These are phyloP conservation scores for Eulemur rufifrons DNA, from an alignment of 2,113 vertebrate genomes.

Conservation along the genomic window DNA sequence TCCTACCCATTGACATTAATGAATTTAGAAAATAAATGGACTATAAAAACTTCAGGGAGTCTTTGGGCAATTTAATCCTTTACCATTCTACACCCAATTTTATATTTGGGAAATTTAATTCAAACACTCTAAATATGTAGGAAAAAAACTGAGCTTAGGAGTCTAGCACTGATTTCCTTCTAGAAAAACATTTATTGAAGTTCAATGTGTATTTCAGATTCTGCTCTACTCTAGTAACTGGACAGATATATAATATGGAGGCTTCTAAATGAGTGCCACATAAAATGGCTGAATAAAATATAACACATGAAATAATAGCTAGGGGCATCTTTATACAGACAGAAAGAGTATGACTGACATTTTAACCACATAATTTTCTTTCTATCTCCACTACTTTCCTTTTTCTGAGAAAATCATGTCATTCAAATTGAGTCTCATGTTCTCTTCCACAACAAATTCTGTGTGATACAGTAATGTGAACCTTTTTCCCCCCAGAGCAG, in stretches of 20 bases:
- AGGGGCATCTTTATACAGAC: background rate
- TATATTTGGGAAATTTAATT: background rate
- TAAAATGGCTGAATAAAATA: background rate
- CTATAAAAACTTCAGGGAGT: background rate
- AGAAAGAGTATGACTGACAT: background rate
- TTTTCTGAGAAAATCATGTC: background rate
- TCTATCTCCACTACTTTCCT: background rate
- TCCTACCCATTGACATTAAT: background rate
- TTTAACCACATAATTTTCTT: background rate
- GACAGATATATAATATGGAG: background rate
- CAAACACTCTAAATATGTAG: background rate
- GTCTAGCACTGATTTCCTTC: background rate
- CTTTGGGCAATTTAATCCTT: background rate
- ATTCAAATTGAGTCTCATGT: background rate
- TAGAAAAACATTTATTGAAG: background rate
- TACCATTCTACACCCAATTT: background rate
- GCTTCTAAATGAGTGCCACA: background rate
- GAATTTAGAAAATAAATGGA: background rate
- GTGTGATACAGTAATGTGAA: background rate
- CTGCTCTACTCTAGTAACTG: background rate
- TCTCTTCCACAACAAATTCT: background rate
- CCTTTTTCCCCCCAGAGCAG: background rate
- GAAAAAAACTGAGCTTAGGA: background rate
- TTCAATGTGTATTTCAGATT: background rate
- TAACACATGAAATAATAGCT: background rate